Conservation (phyloP, 2,888 invertebrate species). For the Tenodera sinensis region DNA sequence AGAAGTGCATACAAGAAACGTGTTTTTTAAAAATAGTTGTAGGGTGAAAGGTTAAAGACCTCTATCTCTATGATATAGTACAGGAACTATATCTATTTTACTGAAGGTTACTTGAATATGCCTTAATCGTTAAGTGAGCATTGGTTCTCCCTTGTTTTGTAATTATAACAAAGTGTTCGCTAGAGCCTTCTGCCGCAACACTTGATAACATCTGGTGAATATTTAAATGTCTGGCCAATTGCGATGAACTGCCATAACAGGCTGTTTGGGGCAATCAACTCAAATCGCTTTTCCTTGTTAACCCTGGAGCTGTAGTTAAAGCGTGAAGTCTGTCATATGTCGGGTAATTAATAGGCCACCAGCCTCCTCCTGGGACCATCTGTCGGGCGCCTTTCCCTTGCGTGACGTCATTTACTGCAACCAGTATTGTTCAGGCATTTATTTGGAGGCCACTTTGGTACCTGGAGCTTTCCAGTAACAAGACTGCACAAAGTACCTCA, state of each 20-base stretch:
- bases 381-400: neutral
- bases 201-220: neutral
- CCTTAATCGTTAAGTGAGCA: too few relatives aligned
- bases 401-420: neutral
- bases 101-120: too few relatives aligned
- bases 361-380: neutral
- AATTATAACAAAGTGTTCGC: too few relatives aligned
- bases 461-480: too few relatives aligned
- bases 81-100: too few relatives aligned
- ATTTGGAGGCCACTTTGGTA: neutral
- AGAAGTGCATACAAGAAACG: too few relatives aligned
- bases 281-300: neutral
- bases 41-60: too few relatives aligned
- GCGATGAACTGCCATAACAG: too few relatives aligned
- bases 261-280: neutral
- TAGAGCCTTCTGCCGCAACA: neutral
- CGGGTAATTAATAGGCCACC: neutral
- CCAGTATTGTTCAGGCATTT: neutral
- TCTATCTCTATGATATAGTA: too few relatives aligned
- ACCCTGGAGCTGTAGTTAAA: neutral
- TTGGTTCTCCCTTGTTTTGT: too few relatives aligned
- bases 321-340: neutral
- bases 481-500: too few relatives aligned
- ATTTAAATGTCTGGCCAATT: neutral
- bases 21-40: too few relatives aligned